Evolutionary conservation across 2,888 invertebrate genomes (phyloP), one percentile per base, ranked within the genome.

Genomic region (Beris morrisii): DNA sequence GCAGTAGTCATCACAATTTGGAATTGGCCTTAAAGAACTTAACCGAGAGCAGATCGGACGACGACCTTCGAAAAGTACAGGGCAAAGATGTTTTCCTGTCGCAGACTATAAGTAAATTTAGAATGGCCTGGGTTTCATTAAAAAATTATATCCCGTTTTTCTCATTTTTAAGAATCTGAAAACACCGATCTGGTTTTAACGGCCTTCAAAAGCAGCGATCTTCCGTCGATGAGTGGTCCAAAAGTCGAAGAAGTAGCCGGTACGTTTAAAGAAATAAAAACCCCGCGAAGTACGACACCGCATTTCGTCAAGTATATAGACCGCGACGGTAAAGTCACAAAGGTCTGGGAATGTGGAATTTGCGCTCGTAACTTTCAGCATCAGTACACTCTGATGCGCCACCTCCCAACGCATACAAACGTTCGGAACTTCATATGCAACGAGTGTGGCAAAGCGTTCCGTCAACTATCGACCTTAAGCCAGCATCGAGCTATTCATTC

Each of bases 401-500:
- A 91, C 74, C 79, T 91, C 3, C 90, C 90, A 0, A 89, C 89
- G 0, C 90, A 91, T 74, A 90, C 90, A 0, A 89, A 90, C 71
- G 90, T 90, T 76, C 81, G 91, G 65, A 90, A 91, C 79, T 91
- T 87, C 78, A 86, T 88, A 74, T 91, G 91, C 75, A 84, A 84
- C 66, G 85, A 84, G 31, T 91, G 91, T 73, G 88, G 89, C 13
- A 90, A 91, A 84, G 87, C 88, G 71, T 89, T 89, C 74, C 82
- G 89, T 0, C 88, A 90, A 78, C 85, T 90, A 74, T 90, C 90
- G 44, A 91, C 90, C 1, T 78, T 91, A 55, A 88, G 88, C 71
- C 91, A 91, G 74, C 91, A 91, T 74, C 84, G 87, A 57, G 89
- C 90, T n/a, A 90, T 90, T 73, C 91, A 91, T 75, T 90, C 89